Conservation (phyloP, 2,888 invertebrate genomes). For the Heliconius sara region DNA sequence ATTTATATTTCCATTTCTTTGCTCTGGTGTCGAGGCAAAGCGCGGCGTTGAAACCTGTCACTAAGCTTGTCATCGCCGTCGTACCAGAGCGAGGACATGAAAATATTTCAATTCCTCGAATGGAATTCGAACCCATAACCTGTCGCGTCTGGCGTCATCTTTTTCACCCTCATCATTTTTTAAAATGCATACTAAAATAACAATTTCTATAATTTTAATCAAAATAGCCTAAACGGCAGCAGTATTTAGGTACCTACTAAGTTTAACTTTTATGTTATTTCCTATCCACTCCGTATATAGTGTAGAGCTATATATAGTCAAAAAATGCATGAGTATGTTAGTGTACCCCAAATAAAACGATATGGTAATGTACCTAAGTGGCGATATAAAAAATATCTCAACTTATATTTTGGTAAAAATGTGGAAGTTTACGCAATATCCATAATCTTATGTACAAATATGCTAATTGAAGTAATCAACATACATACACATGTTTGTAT, state of each 20-base stretch:
- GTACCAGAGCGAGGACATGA: too few relatives aligned
- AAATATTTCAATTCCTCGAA: too few relatives aligned
- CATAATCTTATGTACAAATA: not conserved
- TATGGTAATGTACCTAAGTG: not conserved
- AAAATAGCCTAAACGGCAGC: constrained; percentile 12
- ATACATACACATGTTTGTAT: not conserved
- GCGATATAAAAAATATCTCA: not conserved
- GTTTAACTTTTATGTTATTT: constrained; percentile 24
- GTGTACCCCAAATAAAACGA: constrained; percentile 1
- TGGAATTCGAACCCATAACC: too few relatives aligned
- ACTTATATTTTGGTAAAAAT: not conserved
- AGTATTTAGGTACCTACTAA: constrained; percentile 12
- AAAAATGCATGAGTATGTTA: constrained; percentile 10
- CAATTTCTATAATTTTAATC: not conserved
- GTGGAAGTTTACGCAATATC: not conserved
- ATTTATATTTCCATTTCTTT: too few relatives aligned
- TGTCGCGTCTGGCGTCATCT: too few relatives aligned
- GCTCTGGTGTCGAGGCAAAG: too few relatives aligned
- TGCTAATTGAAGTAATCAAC: not conserved
- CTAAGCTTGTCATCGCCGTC: too few relatives aligned
- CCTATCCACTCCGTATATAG: constrained; percentile 20
- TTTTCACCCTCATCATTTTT: too few relatives aligned
- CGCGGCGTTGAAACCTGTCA: too few relatives aligned
- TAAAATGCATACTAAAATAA: not conserved
- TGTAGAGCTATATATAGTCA: not conserved